Evolutionary conservation across 2,888 invertebrate genomes (phyloP).

Genomic region (Margaritifera margaritifera): DNA sequence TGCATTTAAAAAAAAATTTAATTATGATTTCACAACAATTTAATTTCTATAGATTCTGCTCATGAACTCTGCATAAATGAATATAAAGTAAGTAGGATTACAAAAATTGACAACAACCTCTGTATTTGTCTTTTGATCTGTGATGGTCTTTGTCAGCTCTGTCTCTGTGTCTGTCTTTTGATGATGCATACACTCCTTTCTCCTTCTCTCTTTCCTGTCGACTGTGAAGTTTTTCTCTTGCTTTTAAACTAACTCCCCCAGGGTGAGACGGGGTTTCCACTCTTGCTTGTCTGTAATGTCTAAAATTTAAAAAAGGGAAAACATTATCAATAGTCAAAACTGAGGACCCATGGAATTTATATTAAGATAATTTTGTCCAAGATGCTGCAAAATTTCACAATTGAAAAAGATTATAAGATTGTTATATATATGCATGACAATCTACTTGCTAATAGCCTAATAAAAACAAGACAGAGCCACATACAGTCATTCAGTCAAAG

Average conservation of each 20-base stretch:
- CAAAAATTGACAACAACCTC: conserved; percentile 16
- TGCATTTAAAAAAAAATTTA: too few relatives aligned
- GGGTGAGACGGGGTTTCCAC: conserved; percentile 96
- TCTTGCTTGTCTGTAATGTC: conserved; percentile 84
- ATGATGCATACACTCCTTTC: conserved; percentile 83
- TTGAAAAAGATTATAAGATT: too few relatives aligned
- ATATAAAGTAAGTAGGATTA: not conserved
- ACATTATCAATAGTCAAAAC: not conserved
- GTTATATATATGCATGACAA: too few relatives aligned
- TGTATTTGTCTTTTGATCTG: conserved; percentile 74
- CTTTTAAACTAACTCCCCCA: conserved; percentile 89
- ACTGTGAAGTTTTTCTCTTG: conserved; percentile 82
- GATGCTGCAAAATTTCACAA: not conserved
- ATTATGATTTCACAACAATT: too few relatives aligned
- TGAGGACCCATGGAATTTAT: not conserved
- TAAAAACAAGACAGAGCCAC: too few relatives aligned
- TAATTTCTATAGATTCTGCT: too few relatives aligned
- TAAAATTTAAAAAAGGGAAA: conserved; percentile 25
- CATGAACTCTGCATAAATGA: not conserved
- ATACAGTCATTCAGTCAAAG: too few relatives aligned
- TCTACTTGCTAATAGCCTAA: too few relatives aligned
- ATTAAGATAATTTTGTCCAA: not conserved
- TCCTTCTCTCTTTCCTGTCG: conserved; percentile 77
- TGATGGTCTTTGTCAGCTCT: conserved; percentile 77
- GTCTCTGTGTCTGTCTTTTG: conserved; percentile 75